phyloP scores from a whole-genome alignment of 2,113 vertebrate species.

The Malurus alboscapulatus region DNA sequence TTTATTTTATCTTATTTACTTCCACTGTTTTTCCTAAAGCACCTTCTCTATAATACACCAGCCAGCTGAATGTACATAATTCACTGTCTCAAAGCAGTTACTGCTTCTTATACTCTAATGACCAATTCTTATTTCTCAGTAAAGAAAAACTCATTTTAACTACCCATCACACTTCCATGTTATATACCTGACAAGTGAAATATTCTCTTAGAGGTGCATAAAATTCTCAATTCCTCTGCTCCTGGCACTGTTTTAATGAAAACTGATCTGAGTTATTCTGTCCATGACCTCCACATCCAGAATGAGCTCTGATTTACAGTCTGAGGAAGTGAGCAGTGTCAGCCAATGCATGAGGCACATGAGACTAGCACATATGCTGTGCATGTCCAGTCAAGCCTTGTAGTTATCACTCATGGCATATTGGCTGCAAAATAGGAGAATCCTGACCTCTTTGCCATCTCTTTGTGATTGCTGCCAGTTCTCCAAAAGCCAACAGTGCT shows the following conservation, averaged over 20 bases:
- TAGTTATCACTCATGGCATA: background rate
- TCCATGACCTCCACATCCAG: background rate
- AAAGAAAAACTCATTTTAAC: background rate
- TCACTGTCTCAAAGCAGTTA: background rate
- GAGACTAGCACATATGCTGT: background rate
- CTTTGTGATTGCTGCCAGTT: background rate
- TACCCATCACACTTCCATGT: background rate
- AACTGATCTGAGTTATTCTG: background rate
- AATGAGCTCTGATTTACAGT: background rate
- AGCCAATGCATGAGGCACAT: background rate
- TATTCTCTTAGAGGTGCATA: background rate
- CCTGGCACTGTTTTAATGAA: background rate
- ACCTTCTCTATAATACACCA: background rate
- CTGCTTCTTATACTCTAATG: background rate
- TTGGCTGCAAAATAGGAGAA: background rate
- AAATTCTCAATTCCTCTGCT: background rate
- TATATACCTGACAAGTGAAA: background rate
- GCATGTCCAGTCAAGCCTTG: background rate
- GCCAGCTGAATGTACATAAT: background rate
- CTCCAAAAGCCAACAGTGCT: background rate
- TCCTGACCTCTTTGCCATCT: background rate
- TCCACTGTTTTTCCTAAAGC: background rate
- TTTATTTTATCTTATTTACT: background rate
- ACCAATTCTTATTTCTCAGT: background rate
- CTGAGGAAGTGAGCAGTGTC: background rate